Percentiles rank a stretch among this genome's conserved stretches.
Evolutionary conservation across 2,797 vertebrate genomes (phyloP).

Genomic region (Anguilla marmorata): DNA sequence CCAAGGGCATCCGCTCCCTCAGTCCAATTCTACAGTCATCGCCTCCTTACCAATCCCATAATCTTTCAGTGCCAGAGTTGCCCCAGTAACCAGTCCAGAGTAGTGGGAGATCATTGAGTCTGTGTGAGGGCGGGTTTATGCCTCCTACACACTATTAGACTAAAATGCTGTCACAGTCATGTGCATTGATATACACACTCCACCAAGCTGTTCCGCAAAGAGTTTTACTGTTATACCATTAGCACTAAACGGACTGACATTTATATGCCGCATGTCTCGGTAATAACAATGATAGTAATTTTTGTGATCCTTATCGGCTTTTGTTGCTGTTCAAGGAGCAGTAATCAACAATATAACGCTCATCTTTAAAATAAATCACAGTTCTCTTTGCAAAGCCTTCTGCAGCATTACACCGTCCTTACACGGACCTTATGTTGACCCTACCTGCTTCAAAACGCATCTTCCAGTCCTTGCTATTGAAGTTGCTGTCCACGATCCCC

Average conservation of each 20-base stretch:
- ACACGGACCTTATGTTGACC: background rate
- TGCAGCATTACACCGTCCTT: too few relatives aligned
- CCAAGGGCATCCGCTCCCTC: slow-evolving; percentile 57
- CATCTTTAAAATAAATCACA: background rate
- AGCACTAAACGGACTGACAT: background rate
- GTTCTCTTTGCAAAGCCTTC: background rate
- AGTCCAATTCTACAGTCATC: slow-evolving; percentile 56
- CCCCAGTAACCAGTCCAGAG: slow-evolving; percentile 55
- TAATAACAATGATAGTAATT: slow-evolving; percentile 1
- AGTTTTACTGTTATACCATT: background rate
- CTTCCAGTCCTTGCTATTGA: slow-evolving; percentile 99
- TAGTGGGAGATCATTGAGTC: background rate
- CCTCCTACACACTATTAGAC: background rate
- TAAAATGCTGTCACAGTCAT: slow-evolving; percentile 4
- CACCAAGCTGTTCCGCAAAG: background rate
- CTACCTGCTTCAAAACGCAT: slow-evolving; percentile 97
- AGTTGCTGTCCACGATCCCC: slow-evolving; percentile 93
- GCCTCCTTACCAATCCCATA: slow-evolving; percentile 57
- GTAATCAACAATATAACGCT: background rate
- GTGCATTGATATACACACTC: background rate
- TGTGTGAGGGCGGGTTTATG: background rate
- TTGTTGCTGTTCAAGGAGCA: background rate
- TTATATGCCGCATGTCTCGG: background rate
- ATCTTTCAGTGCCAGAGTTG: slow-evolving; percentile 55
- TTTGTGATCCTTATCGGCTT: background rate